Evolutionary conservation across 2,113 vertebrate genomes (phyloP).

Genomic region (Mungos mungo): DNA sequence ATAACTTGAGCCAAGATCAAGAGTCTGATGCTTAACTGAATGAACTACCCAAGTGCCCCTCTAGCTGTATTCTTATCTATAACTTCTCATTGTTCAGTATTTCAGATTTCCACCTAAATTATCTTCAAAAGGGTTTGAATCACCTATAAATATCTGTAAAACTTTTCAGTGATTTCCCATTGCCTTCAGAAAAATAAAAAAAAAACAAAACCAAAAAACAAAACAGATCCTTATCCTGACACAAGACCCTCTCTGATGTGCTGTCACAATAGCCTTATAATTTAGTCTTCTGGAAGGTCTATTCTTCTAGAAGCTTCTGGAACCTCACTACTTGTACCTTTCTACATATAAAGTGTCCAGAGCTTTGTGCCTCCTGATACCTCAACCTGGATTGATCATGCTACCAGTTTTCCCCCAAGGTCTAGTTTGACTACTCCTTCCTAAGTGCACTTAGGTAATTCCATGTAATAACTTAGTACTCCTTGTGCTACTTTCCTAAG

Average conservation of each 20-base stretch:
- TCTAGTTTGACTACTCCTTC: background rate
- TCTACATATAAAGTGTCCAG: background rate
- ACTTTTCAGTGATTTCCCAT: background rate
- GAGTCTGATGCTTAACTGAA: too few species aligned
- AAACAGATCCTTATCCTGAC: background rate
- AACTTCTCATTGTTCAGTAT: background rate
- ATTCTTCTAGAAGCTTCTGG: background rate
- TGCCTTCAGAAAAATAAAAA: background rate
- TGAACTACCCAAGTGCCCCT: background rate
- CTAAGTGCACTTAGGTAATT: background rate
- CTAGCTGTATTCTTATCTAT: background rate
- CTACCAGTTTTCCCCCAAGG: background rate
- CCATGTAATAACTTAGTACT: background rate
- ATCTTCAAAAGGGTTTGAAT: background rate
- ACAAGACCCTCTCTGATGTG: background rate
- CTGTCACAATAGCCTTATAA: background rate
- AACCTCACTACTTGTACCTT: background rate
- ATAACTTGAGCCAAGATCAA: too few species aligned
- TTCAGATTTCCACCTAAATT: background rate
- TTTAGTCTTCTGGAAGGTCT: background rate
- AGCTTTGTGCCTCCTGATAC: background rate
- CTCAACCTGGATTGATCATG: background rate
- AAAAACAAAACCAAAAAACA: background rate
- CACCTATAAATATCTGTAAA: background rate
- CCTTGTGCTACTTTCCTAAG: background rate